phyloP scores from a whole-genome alignment of 2,113 vertebrate genomes.

The Grus americana region DNA sequence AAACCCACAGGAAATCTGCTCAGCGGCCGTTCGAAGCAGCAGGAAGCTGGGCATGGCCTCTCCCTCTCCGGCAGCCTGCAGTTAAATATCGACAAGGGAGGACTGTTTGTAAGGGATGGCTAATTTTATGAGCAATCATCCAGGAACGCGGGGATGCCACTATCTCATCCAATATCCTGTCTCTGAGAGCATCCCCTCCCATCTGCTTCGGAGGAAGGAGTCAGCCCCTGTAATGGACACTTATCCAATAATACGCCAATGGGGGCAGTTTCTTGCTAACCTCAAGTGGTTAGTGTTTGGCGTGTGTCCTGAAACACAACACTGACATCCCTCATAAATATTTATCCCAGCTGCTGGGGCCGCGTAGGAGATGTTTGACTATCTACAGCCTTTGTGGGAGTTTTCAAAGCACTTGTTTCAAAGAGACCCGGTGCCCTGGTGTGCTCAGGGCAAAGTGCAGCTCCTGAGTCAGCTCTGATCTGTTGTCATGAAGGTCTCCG shows the following conservation, averaged over 20 bases:
- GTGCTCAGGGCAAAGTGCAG: neutral
- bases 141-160: conserved; percentile 40
- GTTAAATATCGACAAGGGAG: conserved; percentile 53
- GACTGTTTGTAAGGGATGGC: conserved; percentile 22
- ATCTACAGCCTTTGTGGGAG: neutral
- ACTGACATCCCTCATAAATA: conserved; percentile 62
- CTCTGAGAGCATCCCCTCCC: conserved; percentile 47
- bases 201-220: conserved; percentile 48
- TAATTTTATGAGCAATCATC: conserved; percentile 57
- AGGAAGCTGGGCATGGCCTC: neutral
- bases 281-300: conserved; percentile 50
- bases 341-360: conserved; percentile 48
- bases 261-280: conserved; percentile 62
- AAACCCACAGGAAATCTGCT: neutral
- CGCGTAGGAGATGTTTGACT: neutral
- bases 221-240: conserved; percentile 64
- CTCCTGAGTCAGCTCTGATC: neutral
- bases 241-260: conserved; percentile 64
- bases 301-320: conserved; percentile 46
- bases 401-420: neutral
- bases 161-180: conserved; percentile 65
- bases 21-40: rapidly evolving
- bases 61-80: neutral
- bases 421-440: neutral
- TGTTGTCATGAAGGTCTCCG: rapidly evolving